A percentile compares a stretch with the other conserved stretches of the same genome.
Conservation (phyloP, 2,888 invertebrate genomes). For the Nephrotoma flavescens region DNA sequence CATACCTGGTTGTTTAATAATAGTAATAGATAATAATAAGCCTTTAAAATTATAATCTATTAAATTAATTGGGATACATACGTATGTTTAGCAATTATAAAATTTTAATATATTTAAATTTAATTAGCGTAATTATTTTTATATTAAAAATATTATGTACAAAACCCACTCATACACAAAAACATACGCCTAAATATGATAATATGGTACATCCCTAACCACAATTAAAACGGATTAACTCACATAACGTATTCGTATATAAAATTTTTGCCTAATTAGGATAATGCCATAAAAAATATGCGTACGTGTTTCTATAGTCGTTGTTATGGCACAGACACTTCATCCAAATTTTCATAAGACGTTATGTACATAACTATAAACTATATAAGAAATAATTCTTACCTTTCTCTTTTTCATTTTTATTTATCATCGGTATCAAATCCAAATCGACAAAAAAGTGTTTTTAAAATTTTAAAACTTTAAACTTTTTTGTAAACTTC, state of each 20-base stretch:
- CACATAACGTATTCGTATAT: not conserved
- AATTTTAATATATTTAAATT: not conserved
- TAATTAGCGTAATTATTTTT: not conserved
- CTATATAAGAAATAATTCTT: not conserved
- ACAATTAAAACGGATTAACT: not conserved
- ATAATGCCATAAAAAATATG: not conserved
- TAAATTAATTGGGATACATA: not conserved
- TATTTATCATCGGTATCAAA: not conserved
- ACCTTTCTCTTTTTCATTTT: not conserved
- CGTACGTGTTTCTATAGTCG: not conserved
- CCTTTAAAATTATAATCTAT: not conserved
- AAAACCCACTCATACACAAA: not conserved
- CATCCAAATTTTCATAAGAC: not conserved
- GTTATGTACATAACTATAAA: not conserved
- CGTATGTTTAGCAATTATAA: not conserved
- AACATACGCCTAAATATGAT: not conserved
- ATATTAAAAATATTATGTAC: not conserved
- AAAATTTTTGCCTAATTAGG: not conserved
- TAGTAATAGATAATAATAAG: too few species aligned
- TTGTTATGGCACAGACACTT: not conserved
- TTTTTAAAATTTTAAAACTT: not conserved
- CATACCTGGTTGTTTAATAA: too few species aligned
- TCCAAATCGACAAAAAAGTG: not conserved
- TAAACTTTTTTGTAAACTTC: not conserved
- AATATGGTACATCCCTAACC: not conserved